Conservation (phyloP, 2,113 vertebrate genomes). For the Pelecanoides urinatrix region DNA sequence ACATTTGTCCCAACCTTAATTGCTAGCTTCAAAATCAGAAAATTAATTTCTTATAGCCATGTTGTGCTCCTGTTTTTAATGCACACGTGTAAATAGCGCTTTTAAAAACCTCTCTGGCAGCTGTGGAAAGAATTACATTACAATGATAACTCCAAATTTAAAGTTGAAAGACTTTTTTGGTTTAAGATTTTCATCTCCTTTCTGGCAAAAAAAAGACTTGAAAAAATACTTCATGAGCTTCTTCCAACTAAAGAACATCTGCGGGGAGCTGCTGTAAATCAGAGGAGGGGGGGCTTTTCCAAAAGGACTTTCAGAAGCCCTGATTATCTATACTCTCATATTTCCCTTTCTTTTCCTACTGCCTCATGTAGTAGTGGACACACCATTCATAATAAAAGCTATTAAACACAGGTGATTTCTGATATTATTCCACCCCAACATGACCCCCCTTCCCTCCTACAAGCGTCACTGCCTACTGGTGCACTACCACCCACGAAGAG, state of each 20-base stretch:
- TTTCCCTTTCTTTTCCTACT: neutral
- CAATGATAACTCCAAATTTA: neutral
- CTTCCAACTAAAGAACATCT: neutral
- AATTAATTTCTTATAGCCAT: neutral
- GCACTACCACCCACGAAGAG: neutral
- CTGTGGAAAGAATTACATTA: neutral
- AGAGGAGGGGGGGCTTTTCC: neutral
- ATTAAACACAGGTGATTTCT: neutral
- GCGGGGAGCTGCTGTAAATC: neutral
- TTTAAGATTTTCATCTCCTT: neutral
- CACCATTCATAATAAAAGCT: neutral
- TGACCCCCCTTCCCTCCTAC: neutral
- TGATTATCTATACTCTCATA: neutral
- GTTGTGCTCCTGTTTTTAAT: neutral
- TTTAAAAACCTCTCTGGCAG: neutral
- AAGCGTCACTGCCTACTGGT: neutral
- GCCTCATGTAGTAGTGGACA: neutral
- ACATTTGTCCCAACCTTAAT: neutral
- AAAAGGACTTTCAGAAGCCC: neutral
- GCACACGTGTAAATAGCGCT: fast-evolving
- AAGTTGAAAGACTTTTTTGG: neutral
- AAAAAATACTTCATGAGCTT: neutral
- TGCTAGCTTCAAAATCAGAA: neutral
- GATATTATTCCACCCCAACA: neutral
- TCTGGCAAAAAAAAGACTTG: neutral